These are phyloP conservation scores for Dipus sagitta DNA, from an alignment of 2,797 vertebrate genomes.

Conservation along the genomic window DNA sequence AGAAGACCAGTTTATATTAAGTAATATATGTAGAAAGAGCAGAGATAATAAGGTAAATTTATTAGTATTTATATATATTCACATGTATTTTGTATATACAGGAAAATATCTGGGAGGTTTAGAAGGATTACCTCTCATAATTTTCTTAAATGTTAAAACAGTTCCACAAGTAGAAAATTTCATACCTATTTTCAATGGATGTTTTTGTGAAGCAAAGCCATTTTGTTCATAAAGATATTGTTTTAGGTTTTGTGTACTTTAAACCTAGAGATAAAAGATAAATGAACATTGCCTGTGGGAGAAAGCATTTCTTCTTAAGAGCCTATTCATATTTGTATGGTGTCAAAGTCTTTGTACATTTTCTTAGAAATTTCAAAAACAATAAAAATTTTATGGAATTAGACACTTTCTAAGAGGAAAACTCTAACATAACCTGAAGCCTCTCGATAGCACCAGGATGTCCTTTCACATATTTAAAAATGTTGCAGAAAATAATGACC, in stretches of 20 bases:
- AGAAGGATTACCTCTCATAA: not conserved
- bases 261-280: constrained; percentile 64
- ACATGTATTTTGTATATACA: not conserved
- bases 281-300: constrained; percentile 53
- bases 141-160: constrained; percentile 5
- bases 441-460: not conserved
- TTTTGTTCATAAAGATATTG: constrained; percentile 24
- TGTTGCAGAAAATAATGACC: not conserved
- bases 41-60: not conserved
- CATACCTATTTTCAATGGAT: constrained; percentile 28
- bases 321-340: not conserved
- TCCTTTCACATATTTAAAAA: not conserved
- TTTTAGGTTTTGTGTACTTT: constrained; percentile 65
- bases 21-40: constrained; percentile 25
- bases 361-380: constrained; percentile 60
- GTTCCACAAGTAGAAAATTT: constrained; percentile 28
- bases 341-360: constrained; percentile 47
- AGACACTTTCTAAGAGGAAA: constrained; percentile 35
- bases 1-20: not conserved
- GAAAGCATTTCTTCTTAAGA: constrained; percentile 26
- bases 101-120: not conserved
- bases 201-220: not conserved
- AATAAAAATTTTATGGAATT: constrained; percentile 2
- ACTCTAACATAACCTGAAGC: not conserved
- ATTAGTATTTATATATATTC: not conserved